These are phyloP conservation scores for Caerostris extrusa DNA, from an alignment of 1,140 invertebrate species.

Conservation along the genomic window DNA sequence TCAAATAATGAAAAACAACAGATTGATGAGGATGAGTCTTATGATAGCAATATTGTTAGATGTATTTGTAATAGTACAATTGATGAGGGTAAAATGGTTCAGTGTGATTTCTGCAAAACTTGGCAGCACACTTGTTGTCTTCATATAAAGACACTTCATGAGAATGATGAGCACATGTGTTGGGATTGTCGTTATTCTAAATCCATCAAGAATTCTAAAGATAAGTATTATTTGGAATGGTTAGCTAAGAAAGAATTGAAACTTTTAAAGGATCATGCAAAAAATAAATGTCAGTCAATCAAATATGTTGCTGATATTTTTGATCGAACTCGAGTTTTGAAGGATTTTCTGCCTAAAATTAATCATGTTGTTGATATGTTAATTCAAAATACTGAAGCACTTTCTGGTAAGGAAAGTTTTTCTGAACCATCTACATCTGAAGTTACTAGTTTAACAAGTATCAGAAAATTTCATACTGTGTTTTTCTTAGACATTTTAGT, in stretches of 20 bases:
- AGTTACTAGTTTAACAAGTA: background rate
- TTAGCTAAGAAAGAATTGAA: constrained; percentile 65
- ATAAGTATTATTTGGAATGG: constrained; percentile 65
- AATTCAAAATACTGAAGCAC: background rate
- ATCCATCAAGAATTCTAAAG: constrained; percentile 16
- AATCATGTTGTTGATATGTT: background rate
- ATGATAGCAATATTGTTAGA: constrained; percentile 39
- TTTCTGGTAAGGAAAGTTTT: background rate
- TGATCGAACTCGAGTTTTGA: background rate
- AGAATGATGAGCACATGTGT: constrained; percentile 72
- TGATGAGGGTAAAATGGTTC: constrained; percentile 73
- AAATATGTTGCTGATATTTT: constrained; percentile 38
- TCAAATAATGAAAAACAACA: constrained; percentile 24
- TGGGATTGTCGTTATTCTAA: constrained; percentile 69
- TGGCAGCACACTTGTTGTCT: constrained; percentile 69
- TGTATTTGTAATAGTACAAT: constrained; percentile 69
- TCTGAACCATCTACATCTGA: background rate
- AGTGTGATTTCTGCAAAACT: constrained; percentile 72
- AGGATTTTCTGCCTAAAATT: constrained; percentile 6
- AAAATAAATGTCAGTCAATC: constrained; percentile 8
- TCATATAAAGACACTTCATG: constrained; percentile 53
- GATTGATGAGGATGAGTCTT: background rate
- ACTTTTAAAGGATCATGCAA: background rate
- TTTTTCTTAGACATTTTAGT: constrained; percentile 66
- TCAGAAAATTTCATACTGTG: constrained; percentile 28